Evolutionary conservation across 2,888 invertebrate species (phyloP).

Genomic region (Dyspetes luteomarginatus): DNA sequence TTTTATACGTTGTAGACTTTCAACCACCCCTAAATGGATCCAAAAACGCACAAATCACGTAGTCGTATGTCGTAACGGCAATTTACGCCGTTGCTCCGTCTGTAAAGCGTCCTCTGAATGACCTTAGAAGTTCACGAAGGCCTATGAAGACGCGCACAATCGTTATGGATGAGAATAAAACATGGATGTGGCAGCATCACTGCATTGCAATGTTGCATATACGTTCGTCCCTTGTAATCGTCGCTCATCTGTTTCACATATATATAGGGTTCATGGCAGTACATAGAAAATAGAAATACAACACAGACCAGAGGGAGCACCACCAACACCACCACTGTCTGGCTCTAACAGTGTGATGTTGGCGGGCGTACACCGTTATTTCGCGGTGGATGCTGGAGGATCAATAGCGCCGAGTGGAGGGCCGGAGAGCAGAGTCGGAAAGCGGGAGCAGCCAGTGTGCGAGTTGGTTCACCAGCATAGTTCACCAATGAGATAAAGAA

Average conservation of each 20-base stretch:
- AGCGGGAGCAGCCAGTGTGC: conserved; percentile 65
- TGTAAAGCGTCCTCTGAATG: too few species aligned
- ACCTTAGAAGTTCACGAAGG: too few species aligned
- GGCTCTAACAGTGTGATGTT: conserved; percentile 5
- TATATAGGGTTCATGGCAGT: neutral
- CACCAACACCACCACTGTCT: conserved; percentile 27
- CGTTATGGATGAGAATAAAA: too few species aligned
- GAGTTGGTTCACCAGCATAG: conserved; percentile 61
- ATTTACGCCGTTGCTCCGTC: too few species aligned
- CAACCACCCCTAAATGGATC: too few species aligned
- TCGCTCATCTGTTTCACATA: neutral
- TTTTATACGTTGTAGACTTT: too few species aligned
- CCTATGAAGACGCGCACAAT: too few species aligned
- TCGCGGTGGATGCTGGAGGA: conserved; percentile 83
- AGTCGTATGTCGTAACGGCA: too few species aligned
- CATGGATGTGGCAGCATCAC: conserved; percentile 45
- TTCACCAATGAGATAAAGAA: conserved; percentile 50
- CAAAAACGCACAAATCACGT: too few species aligned
- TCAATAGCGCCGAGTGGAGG: conserved; percentile 82
- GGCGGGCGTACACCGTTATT: conserved; percentile 81
- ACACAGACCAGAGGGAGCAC: conserved; percentile 22
- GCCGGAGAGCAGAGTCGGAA: conserved; percentile 75
- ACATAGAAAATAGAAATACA: neutral
- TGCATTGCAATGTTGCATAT: conserved; percentile 65
- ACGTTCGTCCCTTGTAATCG: conserved; percentile 29